A percentile compares a stretch with the other conserved stretches of the same genome.
Conservation (phyloP, 2,888 invertebrate genomes). For the Cryptophagus acutangulus region DNA sequence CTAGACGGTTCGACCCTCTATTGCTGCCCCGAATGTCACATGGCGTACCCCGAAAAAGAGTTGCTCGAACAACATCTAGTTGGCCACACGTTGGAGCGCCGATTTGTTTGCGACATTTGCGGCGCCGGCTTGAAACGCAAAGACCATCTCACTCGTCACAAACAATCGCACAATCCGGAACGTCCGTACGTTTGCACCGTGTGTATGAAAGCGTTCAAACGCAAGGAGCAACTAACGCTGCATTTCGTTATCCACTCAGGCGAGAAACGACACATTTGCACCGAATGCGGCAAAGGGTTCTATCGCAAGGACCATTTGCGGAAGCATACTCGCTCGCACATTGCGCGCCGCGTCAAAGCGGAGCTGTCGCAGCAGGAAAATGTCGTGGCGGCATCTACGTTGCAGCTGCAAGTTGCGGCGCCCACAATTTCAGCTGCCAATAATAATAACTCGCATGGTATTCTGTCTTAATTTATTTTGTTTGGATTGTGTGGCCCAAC, state of each 20-base stretch:
- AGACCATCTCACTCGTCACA: conserved; percentile 81
- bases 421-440: no score
- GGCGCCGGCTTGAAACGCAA: conserved; percentile 83
- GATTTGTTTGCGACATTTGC: conserved; percentile 84
- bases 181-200: conserved; percentile 84
- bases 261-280: conserved; percentile 80
- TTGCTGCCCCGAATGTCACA: conserved; percentile 84
- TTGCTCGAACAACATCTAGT: conserved; percentile 80
- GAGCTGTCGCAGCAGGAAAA: conserved; percentile 67
- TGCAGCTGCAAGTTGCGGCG: conserved; percentile 2
- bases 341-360: conserved; percentile 78
- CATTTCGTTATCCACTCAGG: conserved; percentile 89
- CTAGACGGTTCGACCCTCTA: conserved; percentile 78
- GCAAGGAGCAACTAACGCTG: conserved; percentile 82
- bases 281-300: conserved; percentile 85
- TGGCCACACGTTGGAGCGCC: conserved; percentile 78
- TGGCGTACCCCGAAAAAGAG: conserved; percentile 83
- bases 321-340: conserved; percentile 80
- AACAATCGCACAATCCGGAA: conserved; percentile 84
- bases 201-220: conserved; percentile 81
- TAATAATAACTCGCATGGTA: no score
- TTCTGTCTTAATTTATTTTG: conserved; percentile 2
- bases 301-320: conserved; percentile 83
- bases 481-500: no score
- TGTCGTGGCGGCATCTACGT: conserved; percentile 2